Base-by-base conservation (phyloP, 2,888 invertebrate genomes). In the Ophioninae sp. region DNA sequence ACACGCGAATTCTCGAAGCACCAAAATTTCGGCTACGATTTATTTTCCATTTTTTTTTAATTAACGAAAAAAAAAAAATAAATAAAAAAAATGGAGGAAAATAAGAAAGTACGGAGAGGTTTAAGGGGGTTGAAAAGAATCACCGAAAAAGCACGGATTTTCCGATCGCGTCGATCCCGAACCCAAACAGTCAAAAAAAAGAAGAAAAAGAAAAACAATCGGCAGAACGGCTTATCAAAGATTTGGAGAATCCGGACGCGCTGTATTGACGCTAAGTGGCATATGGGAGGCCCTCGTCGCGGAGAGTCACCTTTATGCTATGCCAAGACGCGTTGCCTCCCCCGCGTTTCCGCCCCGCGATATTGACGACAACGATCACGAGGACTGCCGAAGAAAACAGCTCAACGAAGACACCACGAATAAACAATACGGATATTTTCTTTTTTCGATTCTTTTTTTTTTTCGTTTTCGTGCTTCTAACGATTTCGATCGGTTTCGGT, bases 261-360 rank as follows among this genome's bases (percentile, higher is more conserved):
- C 84, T 61, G 81, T 79, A 41, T 84, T 87, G 87, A 88, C 86
- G 90, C 89, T 89, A 89, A 89, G 88, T 88, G 88, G 88, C 89
- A 90, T 91, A 89, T 91, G 91, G 88, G 88, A 89, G 87, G 85
- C 87, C 85, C 88, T 88, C 86, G 88, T 87, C 88, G 87, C 89
- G 89, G 87, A 88, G 88, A 89, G 90, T 90, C 91, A 90, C 89
- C 90, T 91, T 91, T 91, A 91, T 91, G 89, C 90, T 90, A 86
- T 87, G 79, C 88, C 75, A 69, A 74, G 81, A 56, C 87, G 86
- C 88, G 86, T 87, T 88, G 85, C 87, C 90, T 89, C 90, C 89
- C 90, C 89, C 90, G 89, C 90, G 85, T 88, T 41, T 84, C 86
- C 87, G 86, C 87, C 87, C 87, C 79, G 63, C 74, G 67, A 82